These are phyloP conservation scores for Drosophila pruinosa DNA, from an alignment of 1,140 invertebrate species.

Conservation along the genomic window DNA sequence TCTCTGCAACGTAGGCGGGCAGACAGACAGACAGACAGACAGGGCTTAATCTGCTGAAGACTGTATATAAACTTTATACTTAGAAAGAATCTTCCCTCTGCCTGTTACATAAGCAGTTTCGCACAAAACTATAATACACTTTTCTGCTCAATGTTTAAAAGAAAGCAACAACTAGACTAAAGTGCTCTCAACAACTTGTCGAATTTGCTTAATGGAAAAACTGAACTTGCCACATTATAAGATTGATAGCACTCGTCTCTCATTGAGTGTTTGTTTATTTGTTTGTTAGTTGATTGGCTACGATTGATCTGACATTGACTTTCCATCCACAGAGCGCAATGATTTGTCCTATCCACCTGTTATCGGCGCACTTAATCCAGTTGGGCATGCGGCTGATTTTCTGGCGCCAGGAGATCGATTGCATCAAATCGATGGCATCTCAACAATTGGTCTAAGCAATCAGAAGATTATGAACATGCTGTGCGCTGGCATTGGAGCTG, in stretches of 20 bases:
- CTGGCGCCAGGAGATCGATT: constrained; percentile 90
- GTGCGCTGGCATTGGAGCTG: constrained; percentile 83
- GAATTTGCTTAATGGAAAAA: neutral
- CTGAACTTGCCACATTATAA: neutral
- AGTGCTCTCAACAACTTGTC: neutral
- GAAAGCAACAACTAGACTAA: neutral
- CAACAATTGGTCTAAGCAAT: constrained; percentile 89
- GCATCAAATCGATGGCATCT: constrained; percentile 91
- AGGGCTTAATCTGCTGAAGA: too few species aligned
- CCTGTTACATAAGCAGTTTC: too few species aligned
- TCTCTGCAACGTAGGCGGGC: too few species aligned
- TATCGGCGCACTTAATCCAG: constrained; percentile 75
- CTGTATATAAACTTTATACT: too few species aligned
- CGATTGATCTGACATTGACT: constrained; percentile 2
- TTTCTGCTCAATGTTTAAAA: too few species aligned
- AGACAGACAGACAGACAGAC: too few species aligned
- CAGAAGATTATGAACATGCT: constrained; percentile 90
- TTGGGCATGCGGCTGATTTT: constrained; percentile 82
- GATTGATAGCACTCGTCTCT: neutral
- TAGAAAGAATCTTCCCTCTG: too few species aligned
- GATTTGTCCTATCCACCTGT: constrained; percentile 82
- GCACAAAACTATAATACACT: too few species aligned
- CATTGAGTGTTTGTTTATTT: constrained; percentile 4
- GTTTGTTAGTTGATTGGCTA: neutral
- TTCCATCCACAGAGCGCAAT: constrained; percentile 62